Evolutionary conservation across 2,113 vertebrate species (phyloP).

Genomic region (Notarius lentiginosus): DNA sequence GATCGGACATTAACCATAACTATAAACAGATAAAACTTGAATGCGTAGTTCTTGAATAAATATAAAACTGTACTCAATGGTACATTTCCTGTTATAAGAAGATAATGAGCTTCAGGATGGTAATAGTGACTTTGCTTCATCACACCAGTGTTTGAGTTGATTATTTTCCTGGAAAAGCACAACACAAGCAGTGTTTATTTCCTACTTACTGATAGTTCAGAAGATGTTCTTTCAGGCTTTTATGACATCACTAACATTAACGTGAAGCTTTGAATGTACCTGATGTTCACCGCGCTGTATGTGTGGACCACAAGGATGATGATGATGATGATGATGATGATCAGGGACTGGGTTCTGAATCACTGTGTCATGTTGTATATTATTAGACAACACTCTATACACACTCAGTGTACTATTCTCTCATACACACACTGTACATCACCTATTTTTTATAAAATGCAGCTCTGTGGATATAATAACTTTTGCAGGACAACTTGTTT

Average conservation of each 20-base stretch:
- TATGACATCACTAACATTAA: background rate
- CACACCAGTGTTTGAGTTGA: background rate
- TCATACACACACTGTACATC: slow-evolving; percentile 93
- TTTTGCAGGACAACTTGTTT: slow-evolving; percentile 99
- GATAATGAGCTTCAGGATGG: background rate
- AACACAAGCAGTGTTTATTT: background rate
- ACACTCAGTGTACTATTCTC: slow-evolving; percentile 91
- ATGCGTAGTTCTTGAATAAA: background rate
- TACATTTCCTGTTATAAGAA: background rate
- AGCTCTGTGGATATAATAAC: slow-evolving; percentile 99
- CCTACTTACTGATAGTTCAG: too few relatives aligned
- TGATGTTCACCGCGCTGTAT: background rate
- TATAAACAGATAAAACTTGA: background rate
- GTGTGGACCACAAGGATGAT: slow-evolving; percentile 44
- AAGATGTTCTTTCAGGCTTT: background rate
- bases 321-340: slow-evolving; percentile 5
- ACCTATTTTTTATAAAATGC: slow-evolving; percentile 99
- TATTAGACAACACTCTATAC: slow-evolving; percentile 87
- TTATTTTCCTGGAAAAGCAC: background rate
- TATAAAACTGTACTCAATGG: background rate
- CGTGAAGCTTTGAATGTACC: slow-evolving; percentile 4
- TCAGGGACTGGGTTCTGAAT: slow-evolving; percentile 82
- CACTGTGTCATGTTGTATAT: slow-evolving; percentile 89
- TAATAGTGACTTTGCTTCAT: background rate
- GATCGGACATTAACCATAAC: background rate